These are phyloP conservation scores for Aricia artaxerxes DNA, from an alignment of 2,888 invertebrate species.

Conservation along the genomic window DNA sequence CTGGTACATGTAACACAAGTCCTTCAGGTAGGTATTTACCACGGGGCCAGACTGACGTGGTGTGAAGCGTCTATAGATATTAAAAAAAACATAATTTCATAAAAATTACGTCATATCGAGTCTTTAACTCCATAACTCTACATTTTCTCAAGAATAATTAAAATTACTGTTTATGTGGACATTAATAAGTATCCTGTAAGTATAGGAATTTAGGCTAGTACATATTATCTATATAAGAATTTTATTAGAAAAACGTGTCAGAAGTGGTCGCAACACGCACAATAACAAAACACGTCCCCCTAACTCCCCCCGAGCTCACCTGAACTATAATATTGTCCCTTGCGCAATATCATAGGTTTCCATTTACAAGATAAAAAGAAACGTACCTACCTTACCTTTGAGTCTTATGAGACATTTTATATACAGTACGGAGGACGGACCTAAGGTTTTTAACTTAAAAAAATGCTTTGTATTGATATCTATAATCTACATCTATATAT, in stretches of 20 bases:
- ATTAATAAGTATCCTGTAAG: too few species aligned
- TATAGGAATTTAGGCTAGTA: too few species aligned
- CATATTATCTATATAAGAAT: background rate
- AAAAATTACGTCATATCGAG: background rate
- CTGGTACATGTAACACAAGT: too few species aligned
- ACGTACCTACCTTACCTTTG: background rate
- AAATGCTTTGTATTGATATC: too few species aligned
- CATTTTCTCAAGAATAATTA: background rate
- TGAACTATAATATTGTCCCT: constrained; percentile 26
- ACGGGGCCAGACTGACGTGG: too few species aligned
- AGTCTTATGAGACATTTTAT: background rate
- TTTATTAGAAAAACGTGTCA: background rate
- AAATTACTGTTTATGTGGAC: too few species aligned
- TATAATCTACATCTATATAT: too few species aligned
- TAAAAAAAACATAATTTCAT: too few species aligned
- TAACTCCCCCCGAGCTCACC: background rate
- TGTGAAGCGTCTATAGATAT: too few species aligned
- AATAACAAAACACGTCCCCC: constrained; percentile 26
- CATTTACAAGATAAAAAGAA: constrained; percentile 25
- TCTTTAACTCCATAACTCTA: background rate
- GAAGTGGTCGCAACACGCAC: constrained; percentile 7
- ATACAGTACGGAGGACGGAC: background rate
- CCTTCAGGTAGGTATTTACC: too few species aligned
- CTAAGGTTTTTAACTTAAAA: background rate
- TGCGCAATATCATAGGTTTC: constrained; percentile 24